Evolutionary conservation across 2,888 invertebrate genomes (phyloP).

Genomic region (Zonitis immaculata): DNA sequence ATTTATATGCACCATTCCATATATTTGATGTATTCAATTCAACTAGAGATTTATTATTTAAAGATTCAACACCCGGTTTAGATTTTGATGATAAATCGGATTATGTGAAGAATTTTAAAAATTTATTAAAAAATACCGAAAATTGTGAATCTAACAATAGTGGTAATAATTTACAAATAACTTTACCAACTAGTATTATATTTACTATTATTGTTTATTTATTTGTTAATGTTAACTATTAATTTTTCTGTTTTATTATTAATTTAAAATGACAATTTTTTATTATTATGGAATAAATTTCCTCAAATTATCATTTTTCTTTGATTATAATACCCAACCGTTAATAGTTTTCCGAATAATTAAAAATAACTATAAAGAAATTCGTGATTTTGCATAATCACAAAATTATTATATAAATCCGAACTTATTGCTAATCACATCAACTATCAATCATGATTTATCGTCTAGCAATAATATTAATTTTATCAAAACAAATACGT

Average conservation of each 20-base stretch:
- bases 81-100: conserved; percentile 48
- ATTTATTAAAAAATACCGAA: conserved; percentile 52
- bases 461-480: not conserved
- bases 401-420: not conserved
- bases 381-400: not conserved
- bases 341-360: not conserved
- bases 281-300: not conserved
- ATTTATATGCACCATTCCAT: conserved; percentile 50
- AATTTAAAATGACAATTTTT: not conserved
- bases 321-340: not conserved
- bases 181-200: not conserved
- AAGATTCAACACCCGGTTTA: conserved; percentile 57
- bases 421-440: not conserved
- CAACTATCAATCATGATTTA: not conserved
- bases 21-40: conserved; percentile 58
- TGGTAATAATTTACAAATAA: not conserved
- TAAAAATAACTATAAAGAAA: not conserved
- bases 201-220: not conserved
- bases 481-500: not conserved
- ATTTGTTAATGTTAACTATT: not conserved
- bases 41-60: conserved; percentile 50
- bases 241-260: not conserved
- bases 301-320: too few relatives aligned
- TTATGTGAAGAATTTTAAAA: conserved; percentile 55
- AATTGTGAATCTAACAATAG: conserved; percentile 35